These are phyloP conservation scores for Eristalis tenax DNA, from an alignment of 2,888 invertebrate species.

Conservation along the genomic window DNA sequence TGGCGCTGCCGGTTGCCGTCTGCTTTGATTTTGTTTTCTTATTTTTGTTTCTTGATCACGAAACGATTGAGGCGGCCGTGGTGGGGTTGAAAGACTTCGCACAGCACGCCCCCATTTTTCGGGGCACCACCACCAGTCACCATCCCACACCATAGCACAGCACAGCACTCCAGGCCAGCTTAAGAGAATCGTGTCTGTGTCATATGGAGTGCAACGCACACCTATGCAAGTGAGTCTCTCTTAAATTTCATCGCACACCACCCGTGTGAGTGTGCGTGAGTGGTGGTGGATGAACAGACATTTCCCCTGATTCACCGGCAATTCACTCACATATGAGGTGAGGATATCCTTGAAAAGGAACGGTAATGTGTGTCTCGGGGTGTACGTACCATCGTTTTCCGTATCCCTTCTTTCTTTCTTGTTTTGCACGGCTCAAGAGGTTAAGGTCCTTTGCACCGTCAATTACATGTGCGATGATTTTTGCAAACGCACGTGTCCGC, in stretches of 20 bases:
- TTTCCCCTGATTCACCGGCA: constrained; percentile 37
- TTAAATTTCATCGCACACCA: constrained; percentile 21
- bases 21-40: constrained; percentile 52
- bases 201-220: constrained; percentile 14
- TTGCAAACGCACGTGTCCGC: constrained; percentile 56
- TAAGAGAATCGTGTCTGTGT: constrained; percentile 13
- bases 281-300: constrained; percentile 44
- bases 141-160: not conserved
- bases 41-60: constrained; percentile 14
- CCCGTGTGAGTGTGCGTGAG: not conserved
- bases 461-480: constrained; percentile 41
- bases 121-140: too few species aligned
- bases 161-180: not conserved
- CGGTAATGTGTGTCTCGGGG: constrained; percentile 32
- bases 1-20: constrained; percentile 69
- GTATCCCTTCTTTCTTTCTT: constrained; percentile 43
- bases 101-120: constrained; percentile 60
- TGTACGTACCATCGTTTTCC: constrained; percentile 25
- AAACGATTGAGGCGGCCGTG: not conserved
- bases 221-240: constrained; percentile 51
- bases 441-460: constrained; percentile 68
- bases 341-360: constrained; percentile 63
- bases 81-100: constrained; percentile 46
- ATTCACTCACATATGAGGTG: constrained; percentile 58
- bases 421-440: constrained; percentile 43